phyloP scores from a whole-genome alignment of 2,113 vertebrate genomes.

The Saguinus imperator region DNA sequence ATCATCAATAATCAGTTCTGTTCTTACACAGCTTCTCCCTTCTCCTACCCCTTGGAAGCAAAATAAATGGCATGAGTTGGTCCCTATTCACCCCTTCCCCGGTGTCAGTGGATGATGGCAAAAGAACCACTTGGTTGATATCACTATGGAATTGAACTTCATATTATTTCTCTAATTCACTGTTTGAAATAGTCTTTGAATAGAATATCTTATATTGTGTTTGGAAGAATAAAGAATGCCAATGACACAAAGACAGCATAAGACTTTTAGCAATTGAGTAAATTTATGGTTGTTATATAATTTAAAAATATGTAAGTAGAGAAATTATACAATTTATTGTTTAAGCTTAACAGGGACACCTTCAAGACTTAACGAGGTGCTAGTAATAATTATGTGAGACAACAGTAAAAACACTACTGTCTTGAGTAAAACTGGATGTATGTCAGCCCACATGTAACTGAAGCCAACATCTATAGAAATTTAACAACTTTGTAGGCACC shows the following conservation, averaged over 20 bases:
- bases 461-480: background rate
- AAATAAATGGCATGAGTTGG: background rate
- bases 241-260: background rate
- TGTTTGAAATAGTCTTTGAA: background rate
- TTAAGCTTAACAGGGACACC: background rate
- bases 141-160: background rate
- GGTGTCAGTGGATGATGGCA: background rate
- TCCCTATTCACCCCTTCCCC: rapidly evolving
- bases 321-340: background rate
- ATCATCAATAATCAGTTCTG: too few relatives aligned
- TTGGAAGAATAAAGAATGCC: background rate
- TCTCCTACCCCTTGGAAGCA: background rate
- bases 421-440: background rate
- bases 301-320: background rate
- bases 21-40: background rate
- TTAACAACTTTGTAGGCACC: background rate
- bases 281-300: background rate
- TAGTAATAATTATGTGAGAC: background rate
- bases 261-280: background rate
- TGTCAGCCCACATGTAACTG: background rate
- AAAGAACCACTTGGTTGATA: background rate
- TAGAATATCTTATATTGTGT: background rate
- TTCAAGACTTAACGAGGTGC: background rate
- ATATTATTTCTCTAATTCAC: conserved; percentile 43
- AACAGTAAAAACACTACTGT: background rate